phyloP scores from a whole-genome alignment of 2,113 vertebrate genomes.

The Cacatua alba region DNA sequence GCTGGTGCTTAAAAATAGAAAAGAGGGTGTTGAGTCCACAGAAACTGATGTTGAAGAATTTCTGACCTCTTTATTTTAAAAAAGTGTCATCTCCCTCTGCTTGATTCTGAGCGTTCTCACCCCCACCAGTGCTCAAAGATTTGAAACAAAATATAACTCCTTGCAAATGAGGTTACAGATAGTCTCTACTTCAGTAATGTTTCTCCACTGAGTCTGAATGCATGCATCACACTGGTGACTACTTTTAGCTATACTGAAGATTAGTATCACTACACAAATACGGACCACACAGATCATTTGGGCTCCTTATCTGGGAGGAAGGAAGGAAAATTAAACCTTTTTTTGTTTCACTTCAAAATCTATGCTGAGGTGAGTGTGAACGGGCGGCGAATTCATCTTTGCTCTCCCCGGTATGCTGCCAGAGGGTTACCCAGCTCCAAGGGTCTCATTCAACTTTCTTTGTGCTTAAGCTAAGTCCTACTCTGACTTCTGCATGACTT shows the following conservation, averaged over 20 bases:
- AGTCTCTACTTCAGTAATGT: not conserved
- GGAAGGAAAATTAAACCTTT: not conserved
- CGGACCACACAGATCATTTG: not conserved
- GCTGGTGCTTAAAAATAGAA: slow-evolving; percentile 41
- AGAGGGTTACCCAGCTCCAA: not conserved
- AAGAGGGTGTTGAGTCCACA: slow-evolving; percentile 17
- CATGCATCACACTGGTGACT: not conserved
- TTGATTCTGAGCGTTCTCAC: not conserved
- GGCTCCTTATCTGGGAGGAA: not conserved
- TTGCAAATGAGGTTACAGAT: not conserved
- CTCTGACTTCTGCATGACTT: not conserved
- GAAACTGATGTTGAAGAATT: slow-evolving; percentile 33
- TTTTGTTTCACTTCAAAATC: not conserved
- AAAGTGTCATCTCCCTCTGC: not conserved
- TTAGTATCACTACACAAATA: not conserved
- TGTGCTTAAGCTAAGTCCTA: not conserved
- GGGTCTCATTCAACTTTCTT: not conserved
- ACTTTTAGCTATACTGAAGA: not conserved
- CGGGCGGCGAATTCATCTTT: not conserved
- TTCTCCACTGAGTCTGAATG: not conserved
- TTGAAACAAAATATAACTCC: not conserved
- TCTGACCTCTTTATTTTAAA: slow-evolving; percentile 23
- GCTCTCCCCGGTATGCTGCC: not conserved
- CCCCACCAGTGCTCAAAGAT: not conserved
- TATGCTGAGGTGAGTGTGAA: not conserved